Evolutionary conservation across 2,888 invertebrate genomes (phyloP).

Genomic region (Xestia xanthographa): DNA sequence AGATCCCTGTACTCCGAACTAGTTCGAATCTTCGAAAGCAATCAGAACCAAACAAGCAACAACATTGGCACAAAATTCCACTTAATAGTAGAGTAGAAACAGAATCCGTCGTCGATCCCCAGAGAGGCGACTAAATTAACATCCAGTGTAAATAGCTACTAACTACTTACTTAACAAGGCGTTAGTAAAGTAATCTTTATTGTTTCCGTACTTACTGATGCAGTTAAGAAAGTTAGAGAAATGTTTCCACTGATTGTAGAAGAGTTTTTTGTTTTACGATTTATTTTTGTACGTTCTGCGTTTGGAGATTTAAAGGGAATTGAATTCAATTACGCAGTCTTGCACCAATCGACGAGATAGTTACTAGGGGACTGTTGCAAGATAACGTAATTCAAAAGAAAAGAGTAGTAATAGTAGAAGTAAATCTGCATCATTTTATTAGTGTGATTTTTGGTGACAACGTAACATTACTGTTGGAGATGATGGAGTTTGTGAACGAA

Average conservation of each 20-base stretch:
- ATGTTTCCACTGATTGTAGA: slow-evolving; percentile 24
- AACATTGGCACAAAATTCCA: slow-evolving; percentile 39
- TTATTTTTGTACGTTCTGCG: slow-evolving; percentile 5
- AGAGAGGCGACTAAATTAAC: slow-evolving; percentile 58
- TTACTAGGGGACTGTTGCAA: too few species aligned
- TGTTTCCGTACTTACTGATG: slow-evolving; percentile 20
- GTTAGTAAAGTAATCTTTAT: slow-evolving; percentile 45
- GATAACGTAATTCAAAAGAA: background rate
- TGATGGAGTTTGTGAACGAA: too few species aligned
- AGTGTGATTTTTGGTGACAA: background rate
- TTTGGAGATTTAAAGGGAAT: slow-evolving; percentile 19
- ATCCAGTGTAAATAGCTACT: slow-evolving; percentile 39
- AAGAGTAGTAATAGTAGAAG: background rate
- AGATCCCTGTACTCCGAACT: slow-evolving; percentile 2
- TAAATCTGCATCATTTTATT: background rate
- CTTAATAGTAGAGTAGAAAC: slow-evolving; percentile 25
- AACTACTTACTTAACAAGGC: slow-evolving; percentile 18
- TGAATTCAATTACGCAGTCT: background rate
- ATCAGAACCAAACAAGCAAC: slow-evolving; percentile 32
- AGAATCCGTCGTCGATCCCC: slow-evolving; percentile 37
- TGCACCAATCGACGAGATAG: too few species aligned
- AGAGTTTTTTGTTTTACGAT: background rate
- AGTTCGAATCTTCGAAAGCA: slow-evolving; percentile 32
- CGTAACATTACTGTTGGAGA: too few species aligned
- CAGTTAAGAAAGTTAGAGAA: slow-evolving; percentile 34